A percentile compares a stretch with the other conserved stretches of the same genome.
These are phyloP conservation scores for Nyctereutes procyonoides DNA, from an alignment of 2,113 vertebrate species.

Conservation along the genomic window DNA sequence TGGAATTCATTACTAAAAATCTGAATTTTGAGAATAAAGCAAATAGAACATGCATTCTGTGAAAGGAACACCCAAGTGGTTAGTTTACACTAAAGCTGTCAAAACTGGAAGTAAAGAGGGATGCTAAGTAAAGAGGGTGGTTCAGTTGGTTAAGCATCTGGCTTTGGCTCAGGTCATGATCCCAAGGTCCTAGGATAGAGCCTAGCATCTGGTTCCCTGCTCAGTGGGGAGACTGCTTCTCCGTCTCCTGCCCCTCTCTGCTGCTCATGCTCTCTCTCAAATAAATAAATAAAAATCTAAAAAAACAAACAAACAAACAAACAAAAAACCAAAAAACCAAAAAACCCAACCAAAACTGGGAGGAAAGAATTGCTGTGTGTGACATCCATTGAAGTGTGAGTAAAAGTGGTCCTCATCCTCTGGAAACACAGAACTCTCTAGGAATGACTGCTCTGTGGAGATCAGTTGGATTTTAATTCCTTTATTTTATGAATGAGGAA, in stretches of 20 bases:
- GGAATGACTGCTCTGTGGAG: neutral
- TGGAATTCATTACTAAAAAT: neutral
- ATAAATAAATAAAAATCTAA: neutral
- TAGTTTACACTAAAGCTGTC: neutral
- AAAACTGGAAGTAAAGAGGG: neutral
- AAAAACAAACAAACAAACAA: too few species aligned
- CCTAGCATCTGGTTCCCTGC: neutral
- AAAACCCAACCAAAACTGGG: neutral
- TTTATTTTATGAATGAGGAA: neutral
- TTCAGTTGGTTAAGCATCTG: neutral
- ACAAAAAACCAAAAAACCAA: too few species aligned
- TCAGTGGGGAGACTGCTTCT: neutral
- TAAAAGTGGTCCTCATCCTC: neutral
- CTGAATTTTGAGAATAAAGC: conserved; percentile 11
- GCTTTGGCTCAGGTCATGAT: neutral
- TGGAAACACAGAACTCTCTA: neutral
- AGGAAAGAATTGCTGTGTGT: neutral
- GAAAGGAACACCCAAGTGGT: neutral
- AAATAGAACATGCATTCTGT: neutral
- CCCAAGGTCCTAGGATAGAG: neutral
- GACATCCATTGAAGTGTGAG: neutral
- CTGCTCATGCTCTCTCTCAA: neutral
- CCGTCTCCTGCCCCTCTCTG: neutral
- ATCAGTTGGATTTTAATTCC: neutral
- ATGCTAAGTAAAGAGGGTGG: neutral